phyloP scores from a whole-genome alignment of 2,888 invertebrate genomes.

The Teleiodes luculella region DNA sequence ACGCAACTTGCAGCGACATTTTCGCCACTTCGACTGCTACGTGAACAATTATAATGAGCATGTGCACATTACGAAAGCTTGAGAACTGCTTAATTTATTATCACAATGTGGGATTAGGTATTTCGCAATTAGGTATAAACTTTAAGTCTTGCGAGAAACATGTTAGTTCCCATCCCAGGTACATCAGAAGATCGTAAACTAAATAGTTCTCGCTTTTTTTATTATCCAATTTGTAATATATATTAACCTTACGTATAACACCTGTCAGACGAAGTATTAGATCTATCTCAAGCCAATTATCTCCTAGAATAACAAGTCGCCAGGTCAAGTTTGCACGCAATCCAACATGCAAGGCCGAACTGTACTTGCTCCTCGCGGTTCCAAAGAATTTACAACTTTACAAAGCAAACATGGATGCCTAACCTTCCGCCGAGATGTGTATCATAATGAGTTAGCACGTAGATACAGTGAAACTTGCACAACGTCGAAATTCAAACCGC shows the following conservation, averaged over 20 bases:
- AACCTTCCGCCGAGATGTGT: slow-evolving; percentile 9
- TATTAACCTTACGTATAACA: slow-evolving; percentile 17
- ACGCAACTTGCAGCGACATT: slow-evolving; percentile 51
- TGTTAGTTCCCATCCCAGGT: neutral
- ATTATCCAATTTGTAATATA: slow-evolving; percentile 10
- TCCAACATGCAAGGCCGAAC: slow-evolving; percentile 33
- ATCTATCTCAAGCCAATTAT: slow-evolving; percentile 26
- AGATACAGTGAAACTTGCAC: slow-evolving; percentile 11
- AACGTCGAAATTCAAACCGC: slow-evolving; percentile 17
- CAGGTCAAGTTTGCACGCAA: slow-evolving; percentile 47
- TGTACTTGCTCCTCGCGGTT: neutral
- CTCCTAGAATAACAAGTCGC: slow-evolving; percentile 22
- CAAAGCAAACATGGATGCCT: slow-evolving; percentile 20
- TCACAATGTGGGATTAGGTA: slow-evolving; percentile 20
- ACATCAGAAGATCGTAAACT: neutral
- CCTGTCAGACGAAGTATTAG: slow-evolving; percentile 23
- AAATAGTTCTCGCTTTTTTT: neutral
- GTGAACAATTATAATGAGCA: slow-evolving; percentile 47
- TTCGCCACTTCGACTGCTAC: slow-evolving; percentile 43
- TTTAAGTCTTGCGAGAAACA: neutral
- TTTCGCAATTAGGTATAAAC: slow-evolving; percentile 10
- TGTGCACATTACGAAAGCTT: slow-evolving; percentile 38
- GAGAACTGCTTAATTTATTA: slow-evolving; percentile 25
- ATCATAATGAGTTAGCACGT: slow-evolving; percentile 8
- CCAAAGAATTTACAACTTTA: slow-evolving; percentile 18